A percentile compares a stretch with the other conserved stretches of the same genome.
These are phyloP conservation scores for Jacana jacana DNA, from an alignment of 2,113 vertebrate species.

Conservation along the genomic window DNA sequence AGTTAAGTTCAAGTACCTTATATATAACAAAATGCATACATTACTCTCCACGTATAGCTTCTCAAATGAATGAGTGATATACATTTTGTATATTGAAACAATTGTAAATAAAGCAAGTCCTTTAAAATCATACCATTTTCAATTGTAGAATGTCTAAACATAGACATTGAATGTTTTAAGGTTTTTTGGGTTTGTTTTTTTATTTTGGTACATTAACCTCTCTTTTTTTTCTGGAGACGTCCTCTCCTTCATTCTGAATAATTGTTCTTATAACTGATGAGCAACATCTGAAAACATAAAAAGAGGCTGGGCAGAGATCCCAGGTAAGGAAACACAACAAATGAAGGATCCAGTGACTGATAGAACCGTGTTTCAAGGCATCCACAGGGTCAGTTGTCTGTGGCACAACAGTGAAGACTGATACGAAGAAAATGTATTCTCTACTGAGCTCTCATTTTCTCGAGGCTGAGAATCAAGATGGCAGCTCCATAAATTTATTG, in stretches of 20 bases:
- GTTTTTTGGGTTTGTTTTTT: too few relatives aligned
- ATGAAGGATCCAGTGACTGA: background rate
- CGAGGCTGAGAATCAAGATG: background rate
- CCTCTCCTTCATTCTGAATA: background rate
- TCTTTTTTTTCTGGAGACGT: background rate
- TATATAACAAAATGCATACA: background rate
- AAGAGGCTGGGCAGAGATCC: slow-evolving; percentile 6
- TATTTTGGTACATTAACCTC: background rate
- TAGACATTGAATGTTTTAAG: background rate
- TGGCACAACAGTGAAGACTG: background rate
- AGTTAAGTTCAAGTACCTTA: background rate
- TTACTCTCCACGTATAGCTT: background rate
- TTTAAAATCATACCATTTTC: background rate
- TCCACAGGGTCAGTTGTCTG: background rate
- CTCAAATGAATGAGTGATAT: background rate
- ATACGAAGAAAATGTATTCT: background rate
- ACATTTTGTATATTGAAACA: background rate
- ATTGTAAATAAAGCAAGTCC: background rate
- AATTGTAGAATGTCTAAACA: background rate
- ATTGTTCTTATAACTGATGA: background rate
- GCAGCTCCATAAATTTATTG: background rate
- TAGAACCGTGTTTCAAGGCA: background rate
- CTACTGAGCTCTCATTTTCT: background rate
- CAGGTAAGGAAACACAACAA: background rate
- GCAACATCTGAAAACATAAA: background rate